Percentiles rank a stretch among this genome's conserved stretches.
Evolutionary conservation across 2,888 invertebrate genomes (phyloP).

Genomic region (Parnassius glacialis): DNA sequence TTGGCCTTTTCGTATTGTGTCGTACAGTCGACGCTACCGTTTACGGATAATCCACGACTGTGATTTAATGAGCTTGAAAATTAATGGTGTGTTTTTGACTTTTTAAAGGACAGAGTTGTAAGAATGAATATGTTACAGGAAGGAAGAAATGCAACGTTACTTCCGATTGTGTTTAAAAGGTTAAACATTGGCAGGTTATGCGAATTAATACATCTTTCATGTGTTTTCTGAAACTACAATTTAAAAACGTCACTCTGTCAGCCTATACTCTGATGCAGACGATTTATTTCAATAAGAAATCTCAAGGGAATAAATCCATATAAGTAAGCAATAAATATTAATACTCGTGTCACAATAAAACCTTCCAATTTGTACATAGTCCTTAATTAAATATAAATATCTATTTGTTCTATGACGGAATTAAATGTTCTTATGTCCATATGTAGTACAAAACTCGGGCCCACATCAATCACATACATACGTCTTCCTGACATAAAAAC

Average conservation of each 20-base stretch:
- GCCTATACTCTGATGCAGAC: too few relatives aligned
- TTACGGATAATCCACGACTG: constrained; percentile 9
- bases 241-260: too few relatives aligned
- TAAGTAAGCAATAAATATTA: too few relatives aligned
- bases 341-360: constrained; percentile 6
- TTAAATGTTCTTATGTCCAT: constrained; percentile 12
- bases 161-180: neutral
- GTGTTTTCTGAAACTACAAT: too few relatives aligned
- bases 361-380: constrained; percentile 11
- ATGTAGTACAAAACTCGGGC: neutral
- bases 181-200: neutral
- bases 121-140: neutral
- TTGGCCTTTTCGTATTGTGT: constrained; percentile 27
- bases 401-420: constrained; percentile 23
- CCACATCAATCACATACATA: constrained; percentile 11
- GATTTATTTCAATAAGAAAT: too few relatives aligned
- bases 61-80: constrained; percentile 10
- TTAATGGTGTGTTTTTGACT: neutral
- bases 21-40: constrained; percentile 9
- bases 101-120: neutral
- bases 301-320: too few relatives aligned
- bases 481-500: constrained; percentile 17
- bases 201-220: neutral
- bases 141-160: neutral
- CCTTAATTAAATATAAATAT: constrained; percentile 9